Evolutionary conservation across 1,140 invertebrate species (phyloP).

Genomic region (Trichonephila clavipes): DNA sequence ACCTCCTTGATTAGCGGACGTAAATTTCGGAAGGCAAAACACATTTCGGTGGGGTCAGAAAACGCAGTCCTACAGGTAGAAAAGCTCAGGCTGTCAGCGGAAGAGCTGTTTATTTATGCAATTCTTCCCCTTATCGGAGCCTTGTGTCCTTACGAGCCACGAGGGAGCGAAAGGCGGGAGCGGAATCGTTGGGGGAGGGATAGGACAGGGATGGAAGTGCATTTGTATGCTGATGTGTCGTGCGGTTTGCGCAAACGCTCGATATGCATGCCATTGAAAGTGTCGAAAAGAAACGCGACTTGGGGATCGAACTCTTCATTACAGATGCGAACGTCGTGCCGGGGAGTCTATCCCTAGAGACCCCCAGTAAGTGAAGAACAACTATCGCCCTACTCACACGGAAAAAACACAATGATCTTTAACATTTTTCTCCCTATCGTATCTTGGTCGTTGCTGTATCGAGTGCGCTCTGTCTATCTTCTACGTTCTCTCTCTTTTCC

Average conservation of each 20-base stretch:
- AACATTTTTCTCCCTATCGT: slow-evolving; percentile 76
- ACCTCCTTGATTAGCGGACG: slow-evolving; percentile 61
- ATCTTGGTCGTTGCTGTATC: slow-evolving; percentile 66
- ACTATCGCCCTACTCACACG: slow-evolving; percentile 73
- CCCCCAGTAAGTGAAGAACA: slow-evolving; percentile 71
- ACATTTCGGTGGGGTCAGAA: slow-evolving; percentile 28
- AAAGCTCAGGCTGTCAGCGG: slow-evolving; percentile 47
- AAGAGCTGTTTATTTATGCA: slow-evolving; percentile 72
- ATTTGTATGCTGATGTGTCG: slow-evolving; percentile 76
- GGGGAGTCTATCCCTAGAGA: slow-evolving; percentile 21
- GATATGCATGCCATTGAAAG: slow-evolving; percentile 76
- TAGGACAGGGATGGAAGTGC: slow-evolving; percentile 21
- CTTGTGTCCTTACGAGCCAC: slow-evolving; percentile 71
- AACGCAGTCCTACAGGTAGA: slow-evolving; percentile 53
- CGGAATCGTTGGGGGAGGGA: not conserved
- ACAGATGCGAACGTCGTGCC: slow-evolving; percentile 73
- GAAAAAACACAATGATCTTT: slow-evolving; percentile 77
- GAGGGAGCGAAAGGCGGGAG: slow-evolving; percentile 31
- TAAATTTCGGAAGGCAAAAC: slow-evolving; percentile 42
- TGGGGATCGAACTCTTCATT: slow-evolving; percentile 75
- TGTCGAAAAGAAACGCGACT: slow-evolving; percentile 76
- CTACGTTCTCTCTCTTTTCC: slow-evolving; percentile 1
- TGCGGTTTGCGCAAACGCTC: slow-evolving; percentile 69
- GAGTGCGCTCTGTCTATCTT: slow-evolving; percentile 68
- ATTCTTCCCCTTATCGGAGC: slow-evolving; percentile 46